phyloP scores from a whole-genome alignment of 2,113 vertebrate species.

The Antechinus flavipes region DNA sequence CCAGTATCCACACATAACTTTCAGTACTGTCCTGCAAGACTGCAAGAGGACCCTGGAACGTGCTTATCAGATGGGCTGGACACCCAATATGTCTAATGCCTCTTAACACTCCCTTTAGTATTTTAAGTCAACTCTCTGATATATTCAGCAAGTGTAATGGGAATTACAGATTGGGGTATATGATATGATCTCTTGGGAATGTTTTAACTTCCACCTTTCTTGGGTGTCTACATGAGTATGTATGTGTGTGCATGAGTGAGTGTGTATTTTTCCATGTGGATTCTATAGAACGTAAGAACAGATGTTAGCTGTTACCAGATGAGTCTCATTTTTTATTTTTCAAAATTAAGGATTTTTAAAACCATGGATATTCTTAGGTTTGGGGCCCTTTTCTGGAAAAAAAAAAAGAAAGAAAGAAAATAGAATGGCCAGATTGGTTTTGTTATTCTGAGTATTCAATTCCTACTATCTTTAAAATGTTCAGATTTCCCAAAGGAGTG shows the following conservation, averaged over 20 bases:
- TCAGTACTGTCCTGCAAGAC: constrained; percentile 99
- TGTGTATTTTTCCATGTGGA: constrained; percentile 61
- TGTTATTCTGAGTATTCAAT: constrained; percentile 65
- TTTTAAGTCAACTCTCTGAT: constrained; percentile 29
- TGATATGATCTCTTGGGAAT: constrained; percentile 45
- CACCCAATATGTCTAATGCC: constrained; percentile 92
- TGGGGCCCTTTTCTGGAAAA: constrained; percentile 45
- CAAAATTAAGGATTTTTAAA: constrained; percentile 56
- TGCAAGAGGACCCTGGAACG: constrained; percentile 99
- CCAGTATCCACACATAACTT: constrained; percentile 97
- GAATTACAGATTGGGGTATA: constrained; percentile 68
- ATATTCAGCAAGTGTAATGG: constrained; percentile 68
- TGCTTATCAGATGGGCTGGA: constrained; percentile 99
- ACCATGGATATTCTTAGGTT: constrained; percentile 52
- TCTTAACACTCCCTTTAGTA: constrained; percentile 84
- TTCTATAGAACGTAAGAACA: constrained; percentile 55
- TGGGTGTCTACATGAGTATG: constrained; percentile 19
- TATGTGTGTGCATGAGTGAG: constrained; percentile 37
- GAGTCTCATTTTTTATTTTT: constrained; percentile 56
- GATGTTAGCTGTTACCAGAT: constrained; percentile 59
- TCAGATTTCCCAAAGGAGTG: constrained; percentile 40
- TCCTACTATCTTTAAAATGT: constrained; percentile 52
- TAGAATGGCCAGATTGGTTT: constrained; percentile 21
- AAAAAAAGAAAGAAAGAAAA: background rate
- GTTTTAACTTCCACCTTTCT: constrained; percentile 56